A percentile compares a stretch with the other conserved stretches of the same genome.
Conservation (phyloP, 2,797 vertebrate genomes). For the Eulemur mongoz region DNA sequence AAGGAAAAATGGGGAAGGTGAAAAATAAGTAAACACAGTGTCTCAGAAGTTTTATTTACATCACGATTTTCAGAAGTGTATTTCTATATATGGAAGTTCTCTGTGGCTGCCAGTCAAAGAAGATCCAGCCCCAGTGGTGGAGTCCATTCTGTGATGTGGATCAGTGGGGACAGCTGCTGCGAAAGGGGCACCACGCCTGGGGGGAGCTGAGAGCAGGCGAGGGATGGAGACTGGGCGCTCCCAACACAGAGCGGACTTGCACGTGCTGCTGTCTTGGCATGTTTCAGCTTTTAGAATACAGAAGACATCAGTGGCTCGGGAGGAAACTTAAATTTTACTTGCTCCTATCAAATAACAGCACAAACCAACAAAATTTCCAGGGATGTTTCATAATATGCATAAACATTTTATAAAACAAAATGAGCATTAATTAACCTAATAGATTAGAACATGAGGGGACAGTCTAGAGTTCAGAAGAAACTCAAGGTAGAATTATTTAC, state of each 20-base stretch:
- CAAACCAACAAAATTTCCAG: neutral
- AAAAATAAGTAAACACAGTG: neutral
- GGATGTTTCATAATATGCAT: neutral
- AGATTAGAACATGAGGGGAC: neutral
- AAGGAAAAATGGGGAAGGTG: neutral
- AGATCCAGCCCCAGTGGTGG: neutral
- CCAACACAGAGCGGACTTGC: neutral
- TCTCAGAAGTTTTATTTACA: neutral
- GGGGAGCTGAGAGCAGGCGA: neutral
- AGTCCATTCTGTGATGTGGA: neutral
- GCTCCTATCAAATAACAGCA: neutral
- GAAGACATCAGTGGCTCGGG: neutral
- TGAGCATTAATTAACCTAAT: neutral
- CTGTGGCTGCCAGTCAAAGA: neutral
- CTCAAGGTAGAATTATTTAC: neutral
- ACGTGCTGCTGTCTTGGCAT: too few relatives aligned
- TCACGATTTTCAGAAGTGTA: neutral
- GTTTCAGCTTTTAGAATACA: neutral
- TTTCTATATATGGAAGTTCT: neutral
- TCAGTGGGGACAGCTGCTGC: neutral
- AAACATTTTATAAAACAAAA: neutral
- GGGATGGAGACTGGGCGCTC: neutral
- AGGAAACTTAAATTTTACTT: neutral
- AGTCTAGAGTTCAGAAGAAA: neutral
- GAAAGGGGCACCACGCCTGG: neutral